Evolutionary conservation across 2,888 invertebrate genomes (phyloP).

Genomic region (Autographa gamma): DNA sequence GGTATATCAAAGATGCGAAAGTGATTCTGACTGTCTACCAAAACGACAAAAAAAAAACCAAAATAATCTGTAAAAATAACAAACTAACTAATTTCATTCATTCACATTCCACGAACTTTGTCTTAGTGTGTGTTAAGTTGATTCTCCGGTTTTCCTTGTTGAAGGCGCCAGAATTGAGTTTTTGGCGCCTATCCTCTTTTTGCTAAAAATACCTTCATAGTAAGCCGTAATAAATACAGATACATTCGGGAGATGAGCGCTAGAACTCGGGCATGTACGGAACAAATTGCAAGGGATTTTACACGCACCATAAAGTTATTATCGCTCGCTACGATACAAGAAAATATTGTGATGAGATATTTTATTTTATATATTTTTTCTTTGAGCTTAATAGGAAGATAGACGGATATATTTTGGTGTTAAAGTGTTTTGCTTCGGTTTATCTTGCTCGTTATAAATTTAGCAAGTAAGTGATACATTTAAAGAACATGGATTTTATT

Average conservation of each 20-base stretch:
- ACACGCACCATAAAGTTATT: slow-evolving; percentile 59
- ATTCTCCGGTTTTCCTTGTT: slow-evolving; percentile 64
- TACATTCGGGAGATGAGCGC: slow-evolving; percentile 53
- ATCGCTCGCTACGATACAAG: slow-evolving; percentile 47
- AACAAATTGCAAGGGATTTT: slow-evolving; percentile 57
- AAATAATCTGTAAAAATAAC: neutral
- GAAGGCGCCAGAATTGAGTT: slow-evolving; percentile 62
- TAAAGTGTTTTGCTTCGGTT: slow-evolving; percentile 9
- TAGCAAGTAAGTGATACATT: neutral
- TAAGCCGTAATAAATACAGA: slow-evolving; percentile 58
- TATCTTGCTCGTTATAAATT: neutral
- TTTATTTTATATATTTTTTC: slow-evolving; percentile 49
- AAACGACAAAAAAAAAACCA: no score
- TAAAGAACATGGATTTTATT: no score
- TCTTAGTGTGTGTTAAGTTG: slow-evolving; percentile 62
- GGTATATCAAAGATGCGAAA: no score
- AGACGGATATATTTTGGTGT: slow-evolving; percentile 34
- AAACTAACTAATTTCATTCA: neutral
- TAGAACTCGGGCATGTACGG: slow-evolving; percentile 46
- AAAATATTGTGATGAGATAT: slow-evolving; percentile 53
- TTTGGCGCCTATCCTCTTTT: slow-evolving; percentile 62
- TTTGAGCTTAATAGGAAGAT: slow-evolving; percentile 30
- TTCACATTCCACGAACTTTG: slow-evolving; percentile 38
- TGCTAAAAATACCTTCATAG: slow-evolving; percentile 52
- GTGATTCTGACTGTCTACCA: no score